Evolutionary conservation across 2,113 vertebrate species (phyloP), one percentile per base, ranked within the genome.

Genomic region (Gila orcuttii): DNA sequence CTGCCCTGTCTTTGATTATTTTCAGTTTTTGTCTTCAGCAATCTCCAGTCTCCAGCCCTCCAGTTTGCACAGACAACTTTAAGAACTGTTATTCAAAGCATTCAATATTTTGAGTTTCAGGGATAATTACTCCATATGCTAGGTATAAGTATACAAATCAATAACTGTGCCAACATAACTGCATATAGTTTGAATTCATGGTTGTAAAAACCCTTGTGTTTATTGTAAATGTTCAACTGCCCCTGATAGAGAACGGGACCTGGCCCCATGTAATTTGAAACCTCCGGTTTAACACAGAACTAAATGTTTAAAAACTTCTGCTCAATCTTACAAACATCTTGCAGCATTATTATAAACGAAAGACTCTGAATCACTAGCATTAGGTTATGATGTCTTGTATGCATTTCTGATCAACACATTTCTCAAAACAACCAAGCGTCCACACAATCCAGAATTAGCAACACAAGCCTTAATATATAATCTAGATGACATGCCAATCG

Each of bases 401-500:
- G 6, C 19, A 0, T 57, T 57, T 57, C 55, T 2, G 11, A 60
- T 21, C 23, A 7, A 39, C 6, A 3, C 33, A 25, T 64, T 80
- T 80, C 15, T 23, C 59, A 64, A n/a, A 60, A 42, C 42, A 42
- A 42, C 31, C 52, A 42, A 80, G 15, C 1, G 2, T 25, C 33
- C 36, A 45, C 45, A 33, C 31, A 39, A 79, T n/a, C 36, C 15
- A 39, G 21, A 64, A 80, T 80, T 80, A 36, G 7, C 25, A 11
- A 17, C 39, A 64, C n/a, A 47, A 64, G 3, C 13, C 36, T 42
- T 80, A 80, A 80, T 79, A 79, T 39, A 21, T 79, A 60, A 79
- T 79, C 33, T 62, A 62, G 11, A 62, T 11, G n/a, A 60, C 31
- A 23, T 73, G 69, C 42, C 85, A 82, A 82, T 81, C 55, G 42